Base-by-base conservation (phyloP, 2,113 vertebrate species). In the Puffinus mauretanicus region DNA sequence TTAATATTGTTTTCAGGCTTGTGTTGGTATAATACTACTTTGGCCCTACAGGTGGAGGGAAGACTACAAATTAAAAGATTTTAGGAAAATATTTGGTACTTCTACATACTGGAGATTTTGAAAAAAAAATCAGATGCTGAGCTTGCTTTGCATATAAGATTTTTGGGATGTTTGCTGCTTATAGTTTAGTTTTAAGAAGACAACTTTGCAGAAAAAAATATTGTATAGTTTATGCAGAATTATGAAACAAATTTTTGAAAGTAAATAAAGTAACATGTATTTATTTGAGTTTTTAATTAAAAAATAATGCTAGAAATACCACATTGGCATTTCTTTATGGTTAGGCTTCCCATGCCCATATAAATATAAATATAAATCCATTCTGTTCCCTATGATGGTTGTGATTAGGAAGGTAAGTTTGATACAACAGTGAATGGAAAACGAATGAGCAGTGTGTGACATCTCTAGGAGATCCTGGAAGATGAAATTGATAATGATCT, bases 31-130 rank as follows among this genome's bases (percentile, higher is more conserved):
- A 75, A 97, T 98, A 96, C 47, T 98, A 62, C 88, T 64, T 98
- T 71, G 97, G 97, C 7, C 97, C 97, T 60, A 93, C 97, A 32
- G 96, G 96, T 69, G 97, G 97, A 80, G 97, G 97, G 49, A 98
- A 98, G 84, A 98, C 97, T 36, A 90, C 96, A n/a, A 85, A 96
- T 55, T 89, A 98, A 94, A 98, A 51, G 58, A 97, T 98, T 94
- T 96, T 98, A 80, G 95, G 98, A 94, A 97, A 96, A 84, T 71
- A 92, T 26, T 93, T 97, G 34, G 10, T 81, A 29, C 30, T 96
- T 30, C 86, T 97, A 34, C 94, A 11, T 64, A 32, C 3, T 32
- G 22, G 36, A 57, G 36, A 72, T 27, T 12, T 36, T 9, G 72
- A n/a, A 14, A 6, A 36, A 51, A 60, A 2, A 5, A 20, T 62